Conservation (phyloP, 2,888 invertebrate genomes). For the Cryptocheilus praepositus region DNA sequence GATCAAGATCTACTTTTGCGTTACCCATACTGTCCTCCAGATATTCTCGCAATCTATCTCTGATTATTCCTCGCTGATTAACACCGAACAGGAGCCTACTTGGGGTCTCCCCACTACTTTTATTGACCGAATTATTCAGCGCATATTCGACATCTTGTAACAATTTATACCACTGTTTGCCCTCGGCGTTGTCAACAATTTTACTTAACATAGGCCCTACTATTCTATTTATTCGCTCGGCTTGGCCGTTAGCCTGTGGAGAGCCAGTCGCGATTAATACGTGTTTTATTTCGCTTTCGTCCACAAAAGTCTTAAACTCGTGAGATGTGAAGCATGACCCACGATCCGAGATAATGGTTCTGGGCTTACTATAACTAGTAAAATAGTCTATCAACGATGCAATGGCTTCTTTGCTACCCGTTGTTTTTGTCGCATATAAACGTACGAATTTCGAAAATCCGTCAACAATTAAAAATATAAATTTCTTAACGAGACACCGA, state of each 20-base stretch:
- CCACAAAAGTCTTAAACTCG: slow-evolving; percentile 43
- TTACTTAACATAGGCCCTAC: slow-evolving; percentile 38
- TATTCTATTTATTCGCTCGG: slow-evolving; percentile 42
- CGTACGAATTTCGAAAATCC: slow-evolving; percentile 22
- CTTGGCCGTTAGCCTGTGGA: slow-evolving; percentile 48
- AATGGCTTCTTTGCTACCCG: slow-evolving; percentile 28
- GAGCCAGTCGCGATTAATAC: slow-evolving; percentile 41
- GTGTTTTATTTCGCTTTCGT: slow-evolving; percentile 32
- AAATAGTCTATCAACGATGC: slow-evolving; percentile 27
- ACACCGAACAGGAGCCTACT: slow-evolving; percentile 56
- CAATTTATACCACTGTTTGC: slow-evolving; percentile 42
- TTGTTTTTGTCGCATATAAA: slow-evolving; percentile 32
- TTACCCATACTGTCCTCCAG: slow-evolving; percentile 18
- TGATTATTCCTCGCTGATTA: slow-evolving; percentile 48
- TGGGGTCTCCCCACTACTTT: slow-evolving; percentile 51
- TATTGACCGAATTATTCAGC: slow-evolving; percentile 48
- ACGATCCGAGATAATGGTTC: slow-evolving; percentile 35
- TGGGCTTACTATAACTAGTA: slow-evolving; percentile 27
- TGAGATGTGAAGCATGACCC: slow-evolving; percentile 42
- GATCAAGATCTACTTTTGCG: slow-evolving; percentile 37
- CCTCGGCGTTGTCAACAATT: slow-evolving; percentile 24
- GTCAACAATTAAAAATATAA: slow-evolving; percentile 18
- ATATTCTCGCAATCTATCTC: slow-evolving; percentile 35
- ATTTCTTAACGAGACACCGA: neutral
- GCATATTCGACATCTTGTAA: slow-evolving; percentile 42